Evolutionary conservation across 2,797 vertebrate species (phyloP).

Genomic region (Notolabrus celidotus): DNA sequence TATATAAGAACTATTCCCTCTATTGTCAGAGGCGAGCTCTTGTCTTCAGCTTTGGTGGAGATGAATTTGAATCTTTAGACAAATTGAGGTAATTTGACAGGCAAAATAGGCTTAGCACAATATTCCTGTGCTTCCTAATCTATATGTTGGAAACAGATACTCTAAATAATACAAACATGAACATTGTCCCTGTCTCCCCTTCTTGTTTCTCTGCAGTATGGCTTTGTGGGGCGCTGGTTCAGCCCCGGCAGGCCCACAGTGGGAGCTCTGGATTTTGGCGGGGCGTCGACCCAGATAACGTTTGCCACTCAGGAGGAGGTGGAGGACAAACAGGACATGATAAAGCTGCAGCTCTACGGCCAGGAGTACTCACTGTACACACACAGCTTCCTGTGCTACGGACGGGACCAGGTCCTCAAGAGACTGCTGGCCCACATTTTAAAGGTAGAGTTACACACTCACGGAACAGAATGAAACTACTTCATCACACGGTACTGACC

Average conservation of each 20-base stretch:
- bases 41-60: neutral
- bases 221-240: conserved; percentile 89
- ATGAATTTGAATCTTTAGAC: too few relatives aligned
- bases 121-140: too few relatives aligned
- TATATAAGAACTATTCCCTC: neutral
- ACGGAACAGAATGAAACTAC: too few relatives aligned
- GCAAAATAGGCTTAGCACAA: too few relatives aligned
- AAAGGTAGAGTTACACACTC: conserved; percentile 60
- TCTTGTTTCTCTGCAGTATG: conserved; percentile 79
- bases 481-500: too few relatives aligned
- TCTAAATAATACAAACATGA: too few relatives aligned
- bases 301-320: conserved; percentile 83
- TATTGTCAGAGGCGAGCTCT: neutral
- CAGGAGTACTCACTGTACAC: conserved; percentile 88
- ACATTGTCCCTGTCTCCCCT: neutral
- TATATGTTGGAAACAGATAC: too few relatives aligned
- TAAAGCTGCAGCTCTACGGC: conserved; percentile 87
- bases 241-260: conserved; percentile 81
- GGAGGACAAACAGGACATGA: conserved; percentile 72
- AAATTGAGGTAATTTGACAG: too few relatives aligned
- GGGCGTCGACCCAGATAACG: conserved; percentile 92
- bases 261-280: conserved; percentile 91
- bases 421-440: conserved; percentile 78
- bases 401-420: conserved; percentile 84
- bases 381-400: conserved; percentile 93